Conservation (phyloP, 1,140 invertebrate species). For the Caenorhabditis brenneri region DNA sequence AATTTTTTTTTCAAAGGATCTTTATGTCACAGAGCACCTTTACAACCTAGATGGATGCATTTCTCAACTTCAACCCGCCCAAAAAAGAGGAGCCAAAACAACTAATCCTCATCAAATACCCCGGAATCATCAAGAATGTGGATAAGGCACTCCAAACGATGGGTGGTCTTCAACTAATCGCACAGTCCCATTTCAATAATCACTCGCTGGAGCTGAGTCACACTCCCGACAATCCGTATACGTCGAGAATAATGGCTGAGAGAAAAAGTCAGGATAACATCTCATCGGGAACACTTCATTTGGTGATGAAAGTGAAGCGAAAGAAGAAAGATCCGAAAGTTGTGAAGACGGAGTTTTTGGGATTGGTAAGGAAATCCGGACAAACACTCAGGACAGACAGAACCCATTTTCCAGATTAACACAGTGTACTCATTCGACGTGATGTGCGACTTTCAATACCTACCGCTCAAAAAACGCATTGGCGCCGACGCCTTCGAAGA, state of each 20-base stretch:
- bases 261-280: slow-evolving; percentile 47
- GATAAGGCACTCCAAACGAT: slow-evolving; percentile 50
- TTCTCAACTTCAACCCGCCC: neutral
- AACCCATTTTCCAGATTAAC: slow-evolving; percentile 58
- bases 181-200: slow-evolving; percentile 56
- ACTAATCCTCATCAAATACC: slow-evolving; percentile 65
- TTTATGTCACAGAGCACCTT: neutral
- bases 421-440: slow-evolving; percentile 60
- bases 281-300: slow-evolving; percentile 61
- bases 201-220: slow-evolving; percentile 61
- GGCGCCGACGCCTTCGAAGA: slow-evolving; percentile 53
- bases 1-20: no score
- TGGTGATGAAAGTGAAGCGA: slow-evolving; percentile 62
- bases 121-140: slow-evolving; percentile 63
- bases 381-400: no score
- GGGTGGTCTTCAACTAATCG: slow-evolving; percentile 43
- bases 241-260: slow-evolving; percentile 60
- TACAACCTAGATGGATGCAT: neutral
- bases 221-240: slow-evolving; percentile 63
- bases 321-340: slow-evolving; percentile 53
- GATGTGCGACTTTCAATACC: slow-evolving; percentile 69
- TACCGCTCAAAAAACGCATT: slow-evolving; percentile 57
- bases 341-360: slow-evolving; percentile 55
- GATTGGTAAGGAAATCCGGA: slow-evolving; percentile 56
- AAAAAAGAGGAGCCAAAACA: slow-evolving; percentile 41